These are phyloP conservation scores for Aporophyla lueneburgensis DNA, from an alignment of 2,888 invertebrate species.

Conservation along the genomic window DNA sequence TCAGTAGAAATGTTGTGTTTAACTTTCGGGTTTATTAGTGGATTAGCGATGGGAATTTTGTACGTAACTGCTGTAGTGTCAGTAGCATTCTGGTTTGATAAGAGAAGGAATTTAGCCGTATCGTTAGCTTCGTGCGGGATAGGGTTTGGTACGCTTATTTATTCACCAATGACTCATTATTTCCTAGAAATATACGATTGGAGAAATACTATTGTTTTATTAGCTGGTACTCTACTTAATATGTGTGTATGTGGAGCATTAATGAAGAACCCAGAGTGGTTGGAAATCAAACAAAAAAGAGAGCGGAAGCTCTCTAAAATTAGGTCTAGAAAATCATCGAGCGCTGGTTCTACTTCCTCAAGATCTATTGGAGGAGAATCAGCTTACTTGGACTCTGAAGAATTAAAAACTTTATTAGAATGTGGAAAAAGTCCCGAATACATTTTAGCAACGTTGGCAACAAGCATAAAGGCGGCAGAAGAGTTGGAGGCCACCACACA, in stretches of 20 bases:
- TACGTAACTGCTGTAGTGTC: conserved; percentile 97
- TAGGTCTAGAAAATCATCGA: conserved; percentile 85
- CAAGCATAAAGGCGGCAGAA: conserved; percentile 89
- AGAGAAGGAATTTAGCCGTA: conserved; percentile 95
- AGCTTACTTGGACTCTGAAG: conserved; percentile 91
- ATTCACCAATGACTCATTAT: conserved; percentile 95
- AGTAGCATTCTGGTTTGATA: conserved; percentile 98
- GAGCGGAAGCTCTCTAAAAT: conserved; percentile 83
- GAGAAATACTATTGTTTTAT: conserved; percentile 94
- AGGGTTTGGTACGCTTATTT: conserved; percentile 97
- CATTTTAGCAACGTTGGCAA: conserved; percentile 91
- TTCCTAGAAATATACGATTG: conserved; percentile 94
- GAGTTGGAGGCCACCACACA: conserved; percentile 85
- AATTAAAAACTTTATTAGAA: conserved; percentile 92
- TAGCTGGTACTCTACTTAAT: conserved; percentile 95
- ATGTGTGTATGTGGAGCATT: conserved; percentile 96
- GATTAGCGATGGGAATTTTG: conserved; percentile 95
- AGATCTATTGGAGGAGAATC: conserved; percentile 88
- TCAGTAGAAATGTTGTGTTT: conserved; percentile 94
- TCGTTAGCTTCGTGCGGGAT: conserved; percentile 97
- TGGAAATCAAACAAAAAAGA: conserved; percentile 91
- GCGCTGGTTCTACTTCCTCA: conserved; percentile 88
- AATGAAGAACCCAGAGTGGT: conserved; percentile 97
- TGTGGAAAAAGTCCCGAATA: conserved; percentile 93
- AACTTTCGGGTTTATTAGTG: conserved; percentile 96